A percentile compares a stretch with the other conserved stretches of the same genome.
These are phyloP conservation scores for Puntigrus tetrazona DNA, from an alignment of 2,113 vertebrate genomes.

Conservation along the genomic window DNA sequence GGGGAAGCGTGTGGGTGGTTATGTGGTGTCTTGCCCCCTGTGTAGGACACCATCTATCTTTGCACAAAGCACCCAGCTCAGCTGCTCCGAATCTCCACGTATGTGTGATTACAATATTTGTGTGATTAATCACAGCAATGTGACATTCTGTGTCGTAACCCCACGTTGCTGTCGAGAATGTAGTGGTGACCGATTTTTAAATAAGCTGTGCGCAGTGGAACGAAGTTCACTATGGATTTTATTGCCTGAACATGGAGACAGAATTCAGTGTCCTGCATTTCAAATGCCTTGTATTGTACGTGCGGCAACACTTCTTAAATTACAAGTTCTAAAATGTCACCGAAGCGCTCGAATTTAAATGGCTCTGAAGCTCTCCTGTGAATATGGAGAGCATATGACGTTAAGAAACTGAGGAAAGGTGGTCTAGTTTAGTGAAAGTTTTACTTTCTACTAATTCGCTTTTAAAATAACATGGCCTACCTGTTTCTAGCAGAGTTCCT, in stretches of 20 bases:
- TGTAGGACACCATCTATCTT: conserved; percentile 43
- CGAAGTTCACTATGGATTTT: conserved; percentile 10
- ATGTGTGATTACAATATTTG: conserved; percentile 42
- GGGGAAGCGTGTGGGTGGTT: conserved; percentile 8
- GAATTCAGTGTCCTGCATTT: conserved; percentile 15
- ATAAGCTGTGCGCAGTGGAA: not conserved
- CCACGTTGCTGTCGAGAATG: not conserved
- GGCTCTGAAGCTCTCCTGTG: not conserved
- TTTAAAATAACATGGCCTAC: not conserved
- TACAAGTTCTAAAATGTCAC: not conserved
- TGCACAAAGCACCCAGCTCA: conserved; percentile 16
- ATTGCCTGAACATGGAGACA: not conserved
- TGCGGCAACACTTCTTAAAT: not conserved
- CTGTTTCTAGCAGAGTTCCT: not conserved
- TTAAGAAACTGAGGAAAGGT: not conserved
- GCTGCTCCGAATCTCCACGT: conserved; percentile 20
- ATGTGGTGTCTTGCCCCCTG: conserved; percentile 1
- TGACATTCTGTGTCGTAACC: conserved; percentile 27
- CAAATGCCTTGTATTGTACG: not conserved
- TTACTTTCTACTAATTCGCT: too few species aligned
- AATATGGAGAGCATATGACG: not conserved
- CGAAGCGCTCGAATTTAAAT: not conserved
- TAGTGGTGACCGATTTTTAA: conserved; percentile 13
- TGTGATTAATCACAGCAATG: conserved; percentile 27
- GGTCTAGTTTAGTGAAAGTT: conserved; percentile 1